phyloP scores from a whole-genome alignment of 2,113 vertebrate genomes.

The Eudyptes chrysolophus region DNA sequence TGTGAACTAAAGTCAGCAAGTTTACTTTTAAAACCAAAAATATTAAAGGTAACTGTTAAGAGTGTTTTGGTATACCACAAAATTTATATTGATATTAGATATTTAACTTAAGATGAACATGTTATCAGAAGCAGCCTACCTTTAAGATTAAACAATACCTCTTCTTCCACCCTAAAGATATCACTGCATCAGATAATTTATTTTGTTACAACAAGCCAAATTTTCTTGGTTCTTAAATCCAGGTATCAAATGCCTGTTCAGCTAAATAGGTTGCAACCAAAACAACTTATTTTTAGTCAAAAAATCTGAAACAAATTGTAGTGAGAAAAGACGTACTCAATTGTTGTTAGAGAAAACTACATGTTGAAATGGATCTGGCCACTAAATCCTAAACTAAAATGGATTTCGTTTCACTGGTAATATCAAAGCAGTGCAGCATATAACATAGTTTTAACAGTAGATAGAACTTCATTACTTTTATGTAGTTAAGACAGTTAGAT shows the following conservation, averaged over 20 bases:
- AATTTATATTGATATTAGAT: neutral
- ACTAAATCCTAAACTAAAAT: neutral
- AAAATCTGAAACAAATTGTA: neutral
- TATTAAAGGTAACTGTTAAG: neutral
- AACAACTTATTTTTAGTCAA: neutral
- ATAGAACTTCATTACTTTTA: neutral
- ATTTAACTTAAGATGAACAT: neutral
- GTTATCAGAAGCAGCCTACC: neutral
- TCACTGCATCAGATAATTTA: neutral
- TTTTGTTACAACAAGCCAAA: neutral
- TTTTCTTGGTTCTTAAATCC: neutral
- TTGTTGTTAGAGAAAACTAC: neutral
- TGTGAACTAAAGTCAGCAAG: neutral
- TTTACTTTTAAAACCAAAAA: neutral
- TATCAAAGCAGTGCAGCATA: neutral
- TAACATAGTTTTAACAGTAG: neutral
- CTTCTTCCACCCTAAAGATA: neutral
- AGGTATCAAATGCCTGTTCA: neutral
- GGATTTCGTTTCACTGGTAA: neutral
- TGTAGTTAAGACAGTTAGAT: neutral
- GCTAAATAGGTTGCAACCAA: neutral
- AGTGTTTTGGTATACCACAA: neutral
- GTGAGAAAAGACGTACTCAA: neutral
- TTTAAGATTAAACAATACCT: neutral
- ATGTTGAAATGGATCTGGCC: neutral